phyloP scores from a whole-genome alignment of 2,797 vertebrate genomes.

The Vultur gryphus region DNA sequence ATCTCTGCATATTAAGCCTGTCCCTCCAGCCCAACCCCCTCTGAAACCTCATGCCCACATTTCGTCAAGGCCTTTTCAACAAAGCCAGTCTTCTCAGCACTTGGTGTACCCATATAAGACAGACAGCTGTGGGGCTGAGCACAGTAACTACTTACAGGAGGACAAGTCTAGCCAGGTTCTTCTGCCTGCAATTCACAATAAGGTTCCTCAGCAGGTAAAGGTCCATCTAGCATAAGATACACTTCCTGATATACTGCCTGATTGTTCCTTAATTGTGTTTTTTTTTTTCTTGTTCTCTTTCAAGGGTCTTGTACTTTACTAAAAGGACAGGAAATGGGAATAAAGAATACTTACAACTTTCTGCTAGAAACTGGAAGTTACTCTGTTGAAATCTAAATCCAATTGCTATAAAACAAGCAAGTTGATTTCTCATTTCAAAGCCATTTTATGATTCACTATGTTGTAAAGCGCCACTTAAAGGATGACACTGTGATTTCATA shows the following conservation, averaged over 20 bases:
- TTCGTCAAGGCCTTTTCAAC: conserved; percentile 80
- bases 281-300: background rate
- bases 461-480: background rate
- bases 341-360: background rate
- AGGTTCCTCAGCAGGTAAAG: conserved; percentile 79
- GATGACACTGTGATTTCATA: background rate
- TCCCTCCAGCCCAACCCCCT: conserved; percentile 78
- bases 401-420: background rate
- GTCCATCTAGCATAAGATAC: background rate
- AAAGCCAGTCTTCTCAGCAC: conserved; percentile 78
- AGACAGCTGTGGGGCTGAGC: conserved; percentile 68
- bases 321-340: background rate
- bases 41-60: conserved; percentile 74
- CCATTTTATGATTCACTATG: background rate
- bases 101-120: conserved; percentile 74
- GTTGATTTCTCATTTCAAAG: background rate
- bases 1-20: conserved; percentile 58
- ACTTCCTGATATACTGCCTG: background rate
- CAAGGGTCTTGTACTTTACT: background rate
- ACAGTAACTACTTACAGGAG: conserved; percentile 63
- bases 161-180: conserved; percentile 68
- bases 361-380: background rate
- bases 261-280: background rate
- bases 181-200: conserved; percentile 79
- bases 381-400: background rate